Conservation (phyloP, 2,797 vertebrate genomes). For the Xenentodon cancila region DNA sequence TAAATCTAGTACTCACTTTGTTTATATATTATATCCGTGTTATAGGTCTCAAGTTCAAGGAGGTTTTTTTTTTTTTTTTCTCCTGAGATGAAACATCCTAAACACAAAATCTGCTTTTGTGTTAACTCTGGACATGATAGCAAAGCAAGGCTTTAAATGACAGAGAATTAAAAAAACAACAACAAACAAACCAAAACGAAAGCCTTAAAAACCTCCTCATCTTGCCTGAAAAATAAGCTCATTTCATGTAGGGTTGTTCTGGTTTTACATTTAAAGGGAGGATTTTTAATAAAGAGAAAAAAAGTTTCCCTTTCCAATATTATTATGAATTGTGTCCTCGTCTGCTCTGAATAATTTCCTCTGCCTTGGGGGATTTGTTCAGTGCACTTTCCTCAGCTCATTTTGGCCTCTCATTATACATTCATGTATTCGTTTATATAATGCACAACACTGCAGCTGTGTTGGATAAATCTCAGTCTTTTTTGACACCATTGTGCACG, state of each 20-base stretch:
- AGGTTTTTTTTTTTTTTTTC: neutral
- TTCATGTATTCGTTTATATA: constrained; percentile 76
- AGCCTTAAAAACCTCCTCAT: constrained; percentile 48
- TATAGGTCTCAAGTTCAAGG: constrained; percentile 9
- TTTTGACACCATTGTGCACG: constrained; percentile 49
- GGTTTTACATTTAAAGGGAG: constrained; percentile 56
- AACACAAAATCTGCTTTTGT: neutral
- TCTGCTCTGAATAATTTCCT: constrained; percentile 72
- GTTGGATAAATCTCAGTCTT: constrained; percentile 60
- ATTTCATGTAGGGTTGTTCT: constrained; percentile 38
- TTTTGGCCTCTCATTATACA: constrained; percentile 74
- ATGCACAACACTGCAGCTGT: constrained; percentile 61
- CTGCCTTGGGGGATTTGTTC: constrained; percentile 66
- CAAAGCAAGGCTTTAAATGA: constrained; percentile 18
- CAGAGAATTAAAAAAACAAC: too few species aligned
- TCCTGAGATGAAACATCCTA: constrained; percentile 3
- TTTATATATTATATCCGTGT: constrained; percentile 18
- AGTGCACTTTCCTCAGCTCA: constrained; percentile 70
- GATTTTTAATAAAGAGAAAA: constrained; percentile 52
- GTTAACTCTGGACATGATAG: constrained; percentile 35
- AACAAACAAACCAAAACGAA: too few species aligned
- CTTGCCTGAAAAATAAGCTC: constrained; percentile 41
- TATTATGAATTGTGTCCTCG: constrained; percentile 72
- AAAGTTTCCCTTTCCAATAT: constrained; percentile 58
- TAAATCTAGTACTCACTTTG: constrained; percentile 24